These are phyloP conservation scores for Octopus bimaculoides DNA, from an alignment of 1,140 invertebrate species.

Conservation along the genomic window DNA sequence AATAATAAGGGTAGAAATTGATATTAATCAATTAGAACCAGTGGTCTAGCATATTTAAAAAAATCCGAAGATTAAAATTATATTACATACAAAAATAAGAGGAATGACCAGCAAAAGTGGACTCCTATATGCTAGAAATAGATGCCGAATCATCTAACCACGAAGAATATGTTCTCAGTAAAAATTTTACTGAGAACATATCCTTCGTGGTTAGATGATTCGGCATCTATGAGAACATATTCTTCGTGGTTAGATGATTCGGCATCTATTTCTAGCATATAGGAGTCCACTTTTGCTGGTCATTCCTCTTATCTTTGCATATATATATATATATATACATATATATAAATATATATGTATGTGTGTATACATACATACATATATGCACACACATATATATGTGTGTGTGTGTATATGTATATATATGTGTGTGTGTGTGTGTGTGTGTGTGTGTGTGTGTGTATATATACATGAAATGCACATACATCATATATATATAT, in stretches of 20 bases:
- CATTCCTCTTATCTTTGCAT: background rate
- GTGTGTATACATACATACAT: no score
- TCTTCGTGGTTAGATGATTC: background rate
- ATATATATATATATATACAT: slow-evolving; percentile 1
- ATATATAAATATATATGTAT: background rate
- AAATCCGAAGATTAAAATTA: no score
- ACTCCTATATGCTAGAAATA: background rate
- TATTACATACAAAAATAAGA: no score
- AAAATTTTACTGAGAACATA: background rate
- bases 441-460: background rate
- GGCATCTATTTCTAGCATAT: background rate
- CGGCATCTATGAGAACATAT: background rate
- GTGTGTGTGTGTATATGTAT: background rate
- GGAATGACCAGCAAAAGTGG: no score
- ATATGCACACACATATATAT: no score
- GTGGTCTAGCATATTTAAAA: no score
- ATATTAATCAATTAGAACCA: no score
- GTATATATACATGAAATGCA: background rate
- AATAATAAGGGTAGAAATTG: no score
- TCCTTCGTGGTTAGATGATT: background rate
- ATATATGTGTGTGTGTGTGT: background rate
- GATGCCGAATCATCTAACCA: background rate
- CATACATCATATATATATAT: background rate
- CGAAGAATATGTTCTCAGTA: background rate
- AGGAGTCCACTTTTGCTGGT: background rate